These are phyloP conservation scores for Drosophila eugracilis DNA, from an alignment of 1,140 invertebrate genomes.

Conservation along the genomic window DNA sequence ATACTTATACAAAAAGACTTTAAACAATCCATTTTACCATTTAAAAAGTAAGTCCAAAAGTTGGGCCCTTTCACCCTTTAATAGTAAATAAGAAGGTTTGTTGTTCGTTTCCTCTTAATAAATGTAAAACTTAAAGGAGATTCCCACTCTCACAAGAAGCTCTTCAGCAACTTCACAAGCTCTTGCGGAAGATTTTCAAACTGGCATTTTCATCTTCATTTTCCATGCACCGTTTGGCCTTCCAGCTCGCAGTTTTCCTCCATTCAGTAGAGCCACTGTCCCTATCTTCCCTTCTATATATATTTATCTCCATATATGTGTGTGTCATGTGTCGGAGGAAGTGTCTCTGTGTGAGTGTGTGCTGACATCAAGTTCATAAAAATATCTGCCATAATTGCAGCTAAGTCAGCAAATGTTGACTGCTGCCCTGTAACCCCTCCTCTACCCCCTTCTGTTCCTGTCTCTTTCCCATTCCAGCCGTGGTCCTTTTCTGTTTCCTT, in stretches of 20 bases:
- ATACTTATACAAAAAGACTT: neutral
- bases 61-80: no score
- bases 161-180: neutral
- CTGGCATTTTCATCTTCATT: constrained; percentile 31
- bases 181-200: neutral
- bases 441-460: no score
- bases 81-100: no score
- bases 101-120: neutral
- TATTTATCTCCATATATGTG: neutral
- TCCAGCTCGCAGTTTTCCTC: constrained; percentile 1
- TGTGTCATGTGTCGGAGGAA: constrained; percentile 12
- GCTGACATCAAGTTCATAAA: constrained; percentile 69
- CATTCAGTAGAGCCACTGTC: constrained; percentile 18
- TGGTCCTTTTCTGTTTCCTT: neutral
- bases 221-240: constrained; percentile 21
- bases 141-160: neutral
- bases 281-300: neutral
- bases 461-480: constrained; percentile 2
- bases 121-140: neutral
- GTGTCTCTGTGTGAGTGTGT: constrained; percentile 20
- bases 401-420: constrained; percentile 65
- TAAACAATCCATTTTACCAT: no score
- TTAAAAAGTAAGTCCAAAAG: no score
- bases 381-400: constrained; percentile 67
- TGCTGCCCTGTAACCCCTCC: constrained; percentile 13